phyloP scores from a whole-genome alignment of 2,797 vertebrate genomes.

The Phalanger gymnotis region DNA sequence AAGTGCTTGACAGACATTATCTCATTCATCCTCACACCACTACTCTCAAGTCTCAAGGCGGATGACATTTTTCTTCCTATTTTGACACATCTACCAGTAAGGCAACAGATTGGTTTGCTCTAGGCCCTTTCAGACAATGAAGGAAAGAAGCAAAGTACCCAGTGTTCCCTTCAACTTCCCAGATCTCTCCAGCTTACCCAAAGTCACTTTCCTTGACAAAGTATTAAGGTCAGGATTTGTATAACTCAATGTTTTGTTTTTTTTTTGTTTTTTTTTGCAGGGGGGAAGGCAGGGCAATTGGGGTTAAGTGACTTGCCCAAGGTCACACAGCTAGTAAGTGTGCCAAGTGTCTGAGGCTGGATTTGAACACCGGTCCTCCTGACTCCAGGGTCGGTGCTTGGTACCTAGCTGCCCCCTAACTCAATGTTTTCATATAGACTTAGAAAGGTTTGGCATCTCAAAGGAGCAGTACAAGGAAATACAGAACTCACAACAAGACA shows the following conservation, averaged over 20 bases:
- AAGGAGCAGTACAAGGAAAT: neutral
- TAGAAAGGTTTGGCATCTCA: neutral
- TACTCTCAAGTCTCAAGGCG: neutral
- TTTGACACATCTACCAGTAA: neutral
- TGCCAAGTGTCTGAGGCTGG: no score
- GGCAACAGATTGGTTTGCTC: neutral
- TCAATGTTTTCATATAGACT: neutral
- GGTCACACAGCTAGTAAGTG: no score
- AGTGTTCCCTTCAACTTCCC: neutral
- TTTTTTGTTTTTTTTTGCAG: no score
- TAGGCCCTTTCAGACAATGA: constrained; percentile 12
- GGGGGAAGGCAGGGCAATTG: no score
- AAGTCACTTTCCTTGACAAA: neutral
- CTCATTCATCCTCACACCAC: neutral
- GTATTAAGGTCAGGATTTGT: neutral
- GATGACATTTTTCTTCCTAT: neutral
- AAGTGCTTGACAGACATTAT: neutral
- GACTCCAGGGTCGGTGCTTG: no score
- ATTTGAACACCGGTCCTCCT: no score
- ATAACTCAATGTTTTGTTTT: neutral
- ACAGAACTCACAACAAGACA: neutral
- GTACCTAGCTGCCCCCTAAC: no score
- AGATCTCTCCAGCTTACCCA: neutral
- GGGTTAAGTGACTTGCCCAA: no score
- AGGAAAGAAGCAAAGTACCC: neutral